These are phyloP conservation scores for Candidula unifasciata DNA, from an alignment of 2,888 invertebrate species.

Conservation along the genomic window DNA sequence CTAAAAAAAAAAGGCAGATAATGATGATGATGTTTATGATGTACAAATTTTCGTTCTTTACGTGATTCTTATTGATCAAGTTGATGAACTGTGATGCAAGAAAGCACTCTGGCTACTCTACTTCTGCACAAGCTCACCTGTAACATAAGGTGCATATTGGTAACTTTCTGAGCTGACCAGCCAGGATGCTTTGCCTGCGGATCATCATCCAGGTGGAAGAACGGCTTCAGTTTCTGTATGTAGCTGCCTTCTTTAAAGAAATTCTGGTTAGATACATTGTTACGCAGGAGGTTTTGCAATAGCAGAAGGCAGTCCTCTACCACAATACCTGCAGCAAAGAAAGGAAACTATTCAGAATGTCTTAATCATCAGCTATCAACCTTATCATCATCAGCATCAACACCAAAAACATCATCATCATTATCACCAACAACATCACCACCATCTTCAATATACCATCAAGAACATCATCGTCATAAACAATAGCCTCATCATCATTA, in stretches of 20 bases:
- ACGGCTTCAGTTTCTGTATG: slow-evolving; percentile 91
- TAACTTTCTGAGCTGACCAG: slow-evolving; percentile 95
- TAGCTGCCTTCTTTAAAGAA: slow-evolving; percentile 99
- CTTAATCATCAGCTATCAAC: no score
- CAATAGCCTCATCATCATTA: no score
- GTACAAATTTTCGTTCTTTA: no score
- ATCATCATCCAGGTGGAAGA: slow-evolving; percentile 82
- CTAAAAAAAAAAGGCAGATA: no score
- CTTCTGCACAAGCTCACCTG: slow-evolving; percentile 82
- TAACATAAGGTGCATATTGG: slow-evolving; percentile 94
- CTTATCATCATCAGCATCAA: no score
- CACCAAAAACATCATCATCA: no score
- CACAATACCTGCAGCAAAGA: slow-evolving; percentile 83
- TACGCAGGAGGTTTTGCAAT: slow-evolving; percentile 93
- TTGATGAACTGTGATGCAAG: no score
- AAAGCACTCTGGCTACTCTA: neutral
- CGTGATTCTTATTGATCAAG: no score
- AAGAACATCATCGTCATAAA: no score
- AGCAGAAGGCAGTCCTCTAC: slow-evolving; percentile 97
- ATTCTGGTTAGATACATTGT: slow-evolving; percentile 97
- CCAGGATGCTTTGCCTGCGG: slow-evolving; percentile 78
- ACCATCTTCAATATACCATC: no score
- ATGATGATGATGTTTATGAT: no score
- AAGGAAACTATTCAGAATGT: neutral
- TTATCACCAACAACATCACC: no score